Base-by-base conservation (phyloP, 2,888 invertebrate species). In the Microctonus aethiopoides region DNA sequence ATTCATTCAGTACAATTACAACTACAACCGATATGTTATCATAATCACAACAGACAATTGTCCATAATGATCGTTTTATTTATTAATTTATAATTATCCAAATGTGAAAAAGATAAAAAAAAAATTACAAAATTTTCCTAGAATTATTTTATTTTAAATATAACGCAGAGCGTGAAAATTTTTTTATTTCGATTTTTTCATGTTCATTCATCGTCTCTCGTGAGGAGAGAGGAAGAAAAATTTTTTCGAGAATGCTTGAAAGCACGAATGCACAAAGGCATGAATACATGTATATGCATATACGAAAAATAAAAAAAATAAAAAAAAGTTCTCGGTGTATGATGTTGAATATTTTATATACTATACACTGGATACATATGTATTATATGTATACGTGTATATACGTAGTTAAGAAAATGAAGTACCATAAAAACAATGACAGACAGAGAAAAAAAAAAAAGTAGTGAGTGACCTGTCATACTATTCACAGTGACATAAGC, bases 381-480 rank as follows among this genome's bases (percentile, higher is more conserved):
- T n/a, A n/a, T n/a, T 39, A 36, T 10, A 36, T 36, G 10, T 10
- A 57, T 10, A 57, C 32, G 34, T 57, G n/a, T 29, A 57, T 32
- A 34, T n/a, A 34, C n/a, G 34, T 6, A n/a, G 13, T 5, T 34
- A 59, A 65, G 26, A 69, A 51, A 65, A 29, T 63, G 46, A 22
- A 57, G 41, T 7, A 46, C 16, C 36, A 51, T 26, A 32, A 24
- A n/a, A 29, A 65, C 22, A 7, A 24, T 22, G 39, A 56, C 54
- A 13, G 36, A 34, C 24, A 65, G 20, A 63, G 24, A 26, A 32
- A 46, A 22, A 24, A 24, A 32, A n/a, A 51, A 22, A 52, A 51
- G 59, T 32, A 68, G 56, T 68, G 68, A 68, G 63, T 64, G 68
- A 68, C 68, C 68, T 57, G 46, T 29, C 16, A 46, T 16, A 16